Conservation (phyloP, 2,888 invertebrate species). For the Catonia carolina region DNA sequence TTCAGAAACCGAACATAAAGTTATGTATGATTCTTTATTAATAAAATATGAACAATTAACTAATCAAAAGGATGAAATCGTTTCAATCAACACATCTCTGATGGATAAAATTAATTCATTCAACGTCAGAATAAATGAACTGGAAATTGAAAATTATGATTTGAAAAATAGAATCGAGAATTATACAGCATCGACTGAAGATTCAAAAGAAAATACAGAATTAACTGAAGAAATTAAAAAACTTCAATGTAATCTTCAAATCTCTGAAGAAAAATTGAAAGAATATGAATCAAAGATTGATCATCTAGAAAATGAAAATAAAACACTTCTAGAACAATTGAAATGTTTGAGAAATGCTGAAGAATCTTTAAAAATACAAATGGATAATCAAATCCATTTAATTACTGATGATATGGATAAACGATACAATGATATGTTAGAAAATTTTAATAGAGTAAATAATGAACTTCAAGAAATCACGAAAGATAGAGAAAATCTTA, state of each 20-base stretch:
- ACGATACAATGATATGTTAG: no score
- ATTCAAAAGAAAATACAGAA: constrained; percentile 27
- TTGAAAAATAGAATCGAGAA: no score
- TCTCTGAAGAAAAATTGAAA: constrained; percentile 34
- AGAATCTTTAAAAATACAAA: neutral
- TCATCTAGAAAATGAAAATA: constrained; percentile 42
- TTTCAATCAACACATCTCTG: no score
- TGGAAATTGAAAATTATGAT: no score
- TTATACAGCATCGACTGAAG: constrained; percentile 6
- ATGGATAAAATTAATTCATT: no score
- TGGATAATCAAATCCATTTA: neutral
- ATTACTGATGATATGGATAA: no score
- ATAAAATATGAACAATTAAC: no score
- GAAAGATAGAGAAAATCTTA: no score
- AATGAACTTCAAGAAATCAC: no score
- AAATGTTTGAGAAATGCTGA: constrained; percentile 27
- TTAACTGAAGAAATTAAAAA: constrained; percentile 14
- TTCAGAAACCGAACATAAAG: neutral
- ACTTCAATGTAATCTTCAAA: neutral
- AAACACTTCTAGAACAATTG: constrained; percentile 33
- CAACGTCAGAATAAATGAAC: no score
- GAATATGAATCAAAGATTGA: constrained; percentile 44
- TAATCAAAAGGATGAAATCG: no score
- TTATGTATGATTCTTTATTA: constrained; percentile 21
- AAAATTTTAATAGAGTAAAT: no score